Percentiles rank a stretch among this genome's conserved stretches.
phyloP scores from a whole-genome alignment of 2,113 vertebrate genomes.

The Oxyura jamaicensis region DNA sequence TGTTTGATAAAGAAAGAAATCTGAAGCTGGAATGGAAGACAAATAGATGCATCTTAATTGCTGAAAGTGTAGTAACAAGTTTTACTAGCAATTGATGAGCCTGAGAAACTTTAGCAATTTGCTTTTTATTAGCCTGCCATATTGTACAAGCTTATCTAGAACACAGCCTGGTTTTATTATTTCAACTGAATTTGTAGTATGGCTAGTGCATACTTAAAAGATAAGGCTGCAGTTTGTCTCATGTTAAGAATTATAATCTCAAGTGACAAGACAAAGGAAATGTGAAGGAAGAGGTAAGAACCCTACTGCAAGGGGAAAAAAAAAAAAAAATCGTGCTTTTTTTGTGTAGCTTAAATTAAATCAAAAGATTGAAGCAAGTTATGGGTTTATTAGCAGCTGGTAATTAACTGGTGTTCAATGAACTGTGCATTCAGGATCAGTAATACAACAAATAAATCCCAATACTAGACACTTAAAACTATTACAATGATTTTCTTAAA shows the following conservation, averaged over 20 bases:
- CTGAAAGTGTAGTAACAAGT: neutral
- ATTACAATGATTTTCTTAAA: neutral
- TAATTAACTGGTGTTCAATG: neutral
- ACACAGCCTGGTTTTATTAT: neutral
- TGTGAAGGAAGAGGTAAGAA: neutral
- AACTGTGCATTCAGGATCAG: neutral
- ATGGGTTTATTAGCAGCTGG: neutral
- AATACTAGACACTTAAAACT: neutral
- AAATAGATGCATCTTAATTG: neutral
- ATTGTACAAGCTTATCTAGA: neutral
- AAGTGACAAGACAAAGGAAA: neutral
- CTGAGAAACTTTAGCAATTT: neutral
- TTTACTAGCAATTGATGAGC: neutral
- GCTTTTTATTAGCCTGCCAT: neutral
- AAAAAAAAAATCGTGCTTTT: neutral
- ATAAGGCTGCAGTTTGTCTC: neutral
- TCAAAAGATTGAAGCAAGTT: neutral
- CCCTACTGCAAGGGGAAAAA: neutral
- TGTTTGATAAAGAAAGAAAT: neutral
- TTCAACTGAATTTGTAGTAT: neutral
- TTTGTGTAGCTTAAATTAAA: neutral
- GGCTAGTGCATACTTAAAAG: neutral
- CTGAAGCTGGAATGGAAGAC: neutral
- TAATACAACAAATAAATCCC: neutral
- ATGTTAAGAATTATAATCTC: neutral